Evolutionary conservation across 2,113 vertebrate species (phyloP).

Genomic region (Ploceus nigricollis): DNA sequence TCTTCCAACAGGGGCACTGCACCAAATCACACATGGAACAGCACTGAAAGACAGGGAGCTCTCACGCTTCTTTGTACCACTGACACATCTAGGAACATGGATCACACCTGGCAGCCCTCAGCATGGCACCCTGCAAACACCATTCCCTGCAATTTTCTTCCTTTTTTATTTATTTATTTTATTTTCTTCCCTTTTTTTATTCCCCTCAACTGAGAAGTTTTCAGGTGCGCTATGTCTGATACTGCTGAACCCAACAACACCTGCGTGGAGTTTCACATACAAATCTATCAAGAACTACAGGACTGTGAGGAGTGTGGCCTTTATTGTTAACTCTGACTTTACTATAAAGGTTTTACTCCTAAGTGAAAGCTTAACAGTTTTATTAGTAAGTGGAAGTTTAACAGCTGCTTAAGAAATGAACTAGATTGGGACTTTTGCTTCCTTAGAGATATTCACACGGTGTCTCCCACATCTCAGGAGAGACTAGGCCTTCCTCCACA

Average conservation of each 20-base stretch:
- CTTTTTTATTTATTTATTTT: accelerated
- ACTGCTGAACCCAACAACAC: accelerated
- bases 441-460: not conserved
- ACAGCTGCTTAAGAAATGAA: not conserved
- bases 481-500: not conserved
- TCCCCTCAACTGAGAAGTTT: not conserved
- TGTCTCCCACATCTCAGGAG: not conserved
- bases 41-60: accelerated
- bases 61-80: accelerated
- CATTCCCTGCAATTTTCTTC: accelerated
- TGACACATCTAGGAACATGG: accelerated
- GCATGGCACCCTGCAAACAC: accelerated
- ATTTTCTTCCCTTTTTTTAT: accelerated
- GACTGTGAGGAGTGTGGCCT: accelerated
- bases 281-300: accelerated
- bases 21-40: accelerated
- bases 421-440: not conserved
- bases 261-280: accelerated
- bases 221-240: accelerated
- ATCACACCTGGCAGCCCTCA: not conserved
- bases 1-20: too few relatives aligned
- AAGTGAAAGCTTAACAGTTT: not conserved
- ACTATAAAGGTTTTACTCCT: not conserved
- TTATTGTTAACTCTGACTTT: not conserved
- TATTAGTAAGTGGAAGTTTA: not conserved